phyloP scores from a whole-genome alignment of 2,888 invertebrate genomes.

The Leptura quadrifasciata region DNA sequence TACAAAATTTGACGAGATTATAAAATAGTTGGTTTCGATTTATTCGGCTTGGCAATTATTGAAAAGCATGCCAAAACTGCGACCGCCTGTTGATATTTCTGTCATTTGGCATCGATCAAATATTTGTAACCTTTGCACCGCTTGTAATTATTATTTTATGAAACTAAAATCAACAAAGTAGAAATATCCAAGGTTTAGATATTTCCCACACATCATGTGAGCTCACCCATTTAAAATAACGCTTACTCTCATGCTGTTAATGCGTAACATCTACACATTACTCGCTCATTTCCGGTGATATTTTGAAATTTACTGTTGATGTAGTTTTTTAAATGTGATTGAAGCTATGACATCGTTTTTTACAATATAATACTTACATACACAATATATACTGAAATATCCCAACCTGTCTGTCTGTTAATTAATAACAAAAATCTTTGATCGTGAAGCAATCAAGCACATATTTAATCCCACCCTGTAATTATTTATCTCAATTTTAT shows the following conservation, averaged over 20 bases:
- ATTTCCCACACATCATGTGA: constrained; percentile 34
- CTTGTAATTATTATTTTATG: constrained; percentile 28
- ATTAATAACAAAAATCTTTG: too few relatives aligned
- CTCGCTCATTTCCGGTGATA: neutral
- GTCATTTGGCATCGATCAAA: constrained; percentile 17
- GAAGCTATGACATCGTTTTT: neutral
- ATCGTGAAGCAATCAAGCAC: too few relatives aligned
- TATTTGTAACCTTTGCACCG: constrained; percentile 27
- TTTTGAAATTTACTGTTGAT: neutral
- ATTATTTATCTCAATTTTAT: too few relatives aligned
- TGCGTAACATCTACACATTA: neutral
- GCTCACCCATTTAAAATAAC: constrained; percentile 39
- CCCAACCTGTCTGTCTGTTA: too few relatives aligned
- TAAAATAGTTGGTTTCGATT: too few relatives aligned
- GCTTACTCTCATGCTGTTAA: neutral
- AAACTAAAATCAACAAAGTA: constrained; percentile 20
- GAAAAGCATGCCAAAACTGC: neutral
- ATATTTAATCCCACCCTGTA: too few relatives aligned
- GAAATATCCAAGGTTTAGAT: constrained; percentile 19
- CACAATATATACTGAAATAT: too few relatives aligned
- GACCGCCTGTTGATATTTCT: constrained; percentile 2
- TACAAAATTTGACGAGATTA: too few relatives aligned
- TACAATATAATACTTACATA: neutral
- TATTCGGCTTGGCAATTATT: too few relatives aligned
- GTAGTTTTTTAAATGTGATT: too few relatives aligned